Conservation (phyloP, 2,113 vertebrate species). For the Morone chrysops region DNA sequence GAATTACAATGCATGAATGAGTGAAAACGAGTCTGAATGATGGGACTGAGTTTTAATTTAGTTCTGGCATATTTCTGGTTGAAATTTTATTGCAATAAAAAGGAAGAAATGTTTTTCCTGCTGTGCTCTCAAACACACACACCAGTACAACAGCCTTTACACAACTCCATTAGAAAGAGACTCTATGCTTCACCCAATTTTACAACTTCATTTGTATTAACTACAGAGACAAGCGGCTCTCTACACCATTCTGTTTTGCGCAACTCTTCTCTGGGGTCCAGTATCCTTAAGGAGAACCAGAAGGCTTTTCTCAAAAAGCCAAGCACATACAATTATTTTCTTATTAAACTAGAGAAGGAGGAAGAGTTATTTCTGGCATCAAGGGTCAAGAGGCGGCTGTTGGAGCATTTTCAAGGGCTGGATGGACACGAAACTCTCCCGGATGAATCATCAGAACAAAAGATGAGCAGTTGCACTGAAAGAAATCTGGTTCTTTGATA, state of each 20-base stretch:
- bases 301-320: conserved; percentile 14
- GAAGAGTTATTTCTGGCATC: conserved; percentile 66
- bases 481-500: neutral
- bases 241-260: neutral
- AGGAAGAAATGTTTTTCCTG: neutral
- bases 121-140: neutral
- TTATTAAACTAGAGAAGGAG: conserved; percentile 50
- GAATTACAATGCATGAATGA: conserved; percentile 32
- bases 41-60: neutral
- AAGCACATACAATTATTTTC: conserved; percentile 45
- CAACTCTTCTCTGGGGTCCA: neutral
- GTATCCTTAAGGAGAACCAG: conserved; percentile 4
- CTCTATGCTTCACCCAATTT: neutral
- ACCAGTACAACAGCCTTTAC: neutral
- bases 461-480: neutral
- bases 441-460: conserved; percentile 16
- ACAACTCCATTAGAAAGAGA: neutral
- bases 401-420: conserved; percentile 32
- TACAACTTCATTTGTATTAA: neutral
- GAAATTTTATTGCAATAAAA: neutral
- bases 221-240: neutral
- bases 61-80: neutral
- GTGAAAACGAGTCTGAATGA: conserved; percentile 4
- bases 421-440: conserved; percentile 30
- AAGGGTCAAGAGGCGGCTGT: conserved; percentile 54